Conservation (phyloP, 2,888 invertebrate species). For the Ochlodes sylvanus region DNA sequence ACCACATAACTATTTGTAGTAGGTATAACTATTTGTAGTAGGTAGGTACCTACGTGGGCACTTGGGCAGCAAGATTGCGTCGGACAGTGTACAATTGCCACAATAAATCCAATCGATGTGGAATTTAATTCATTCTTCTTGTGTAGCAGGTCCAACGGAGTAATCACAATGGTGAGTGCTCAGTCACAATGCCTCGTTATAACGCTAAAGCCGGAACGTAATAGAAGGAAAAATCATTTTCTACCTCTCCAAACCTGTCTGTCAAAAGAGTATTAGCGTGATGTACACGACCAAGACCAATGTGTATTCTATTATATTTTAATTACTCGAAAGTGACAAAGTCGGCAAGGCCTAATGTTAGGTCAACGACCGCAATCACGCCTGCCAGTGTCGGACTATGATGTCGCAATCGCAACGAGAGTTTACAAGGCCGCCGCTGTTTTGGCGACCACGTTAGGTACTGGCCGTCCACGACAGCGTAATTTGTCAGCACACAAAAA, state of each 20-base stretch:
- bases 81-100: no score
- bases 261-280: no score
- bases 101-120: background rate
- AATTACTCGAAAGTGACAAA: conserved; percentile 58
- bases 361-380: conserved; percentile 64
- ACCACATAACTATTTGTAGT: no score
- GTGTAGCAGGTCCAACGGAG: background rate
- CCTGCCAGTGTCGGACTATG: conserved; percentile 50
- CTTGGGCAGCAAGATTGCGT: no score
- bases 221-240: background rate
- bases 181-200: background rate
- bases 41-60: no score
- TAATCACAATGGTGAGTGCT: background rate
- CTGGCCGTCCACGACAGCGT: background rate
- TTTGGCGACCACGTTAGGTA: conserved; percentile 39
- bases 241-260: no score
- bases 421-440: conserved; percentile 63
- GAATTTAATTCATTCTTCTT: background rate
- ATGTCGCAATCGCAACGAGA: conserved; percentile 68
- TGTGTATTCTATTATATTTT: conserved; percentile 13
- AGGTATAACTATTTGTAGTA: no score
- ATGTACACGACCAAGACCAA: background rate
- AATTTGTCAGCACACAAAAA: conserved; percentile 29
- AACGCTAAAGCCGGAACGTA: background rate
- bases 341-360: conserved; percentile 59